phyloP scores from a whole-genome alignment of 2,888 invertebrate species.

The Eupithecia tripunctaria region DNA sequence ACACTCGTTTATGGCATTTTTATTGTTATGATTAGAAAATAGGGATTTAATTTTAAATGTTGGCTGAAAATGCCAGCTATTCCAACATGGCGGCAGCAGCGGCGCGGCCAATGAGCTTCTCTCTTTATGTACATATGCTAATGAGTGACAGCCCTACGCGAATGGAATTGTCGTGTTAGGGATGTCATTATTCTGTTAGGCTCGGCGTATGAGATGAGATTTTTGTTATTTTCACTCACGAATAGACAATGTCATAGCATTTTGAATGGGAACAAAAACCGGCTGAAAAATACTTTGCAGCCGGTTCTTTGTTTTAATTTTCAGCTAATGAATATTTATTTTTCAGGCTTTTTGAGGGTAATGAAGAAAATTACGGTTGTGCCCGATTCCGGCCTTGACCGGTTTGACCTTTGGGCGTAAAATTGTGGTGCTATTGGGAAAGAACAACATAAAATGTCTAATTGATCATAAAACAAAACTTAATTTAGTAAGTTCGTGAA shows the following conservation, averaged over 20 bases:
- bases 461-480: constrained; percentile 10
- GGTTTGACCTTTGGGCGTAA: constrained; percentile 22
- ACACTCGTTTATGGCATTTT: background rate
- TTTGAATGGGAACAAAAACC: constrained; percentile 33
- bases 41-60: constrained; percentile 77
- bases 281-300: constrained; percentile 23
- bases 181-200: constrained; percentile 68
- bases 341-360: constrained; percentile 23
- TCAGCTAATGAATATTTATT: constrained; percentile 39
- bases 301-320: constrained; percentile 32
- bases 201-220: constrained; percentile 57
- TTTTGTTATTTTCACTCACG: constrained; percentile 68
- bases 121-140: constrained; percentile 80
- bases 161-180: constrained; percentile 83
- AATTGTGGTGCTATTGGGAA: constrained; percentile 15
- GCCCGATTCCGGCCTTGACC: constrained; percentile 26
- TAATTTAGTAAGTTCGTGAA: background rate
- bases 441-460: constrained; percentile 12
- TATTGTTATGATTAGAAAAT: constrained; percentile 36
- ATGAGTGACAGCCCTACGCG: constrained; percentile 78
- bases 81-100: constrained; percentile 71
- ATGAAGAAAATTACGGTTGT: constrained; percentile 32
- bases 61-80: constrained; percentile 68
- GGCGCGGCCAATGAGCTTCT: constrained; percentile 67
- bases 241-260: constrained; percentile 52